phyloP scores from a whole-genome alignment of 2,888 invertebrate species.

The Coelinius sp. region DNA sequence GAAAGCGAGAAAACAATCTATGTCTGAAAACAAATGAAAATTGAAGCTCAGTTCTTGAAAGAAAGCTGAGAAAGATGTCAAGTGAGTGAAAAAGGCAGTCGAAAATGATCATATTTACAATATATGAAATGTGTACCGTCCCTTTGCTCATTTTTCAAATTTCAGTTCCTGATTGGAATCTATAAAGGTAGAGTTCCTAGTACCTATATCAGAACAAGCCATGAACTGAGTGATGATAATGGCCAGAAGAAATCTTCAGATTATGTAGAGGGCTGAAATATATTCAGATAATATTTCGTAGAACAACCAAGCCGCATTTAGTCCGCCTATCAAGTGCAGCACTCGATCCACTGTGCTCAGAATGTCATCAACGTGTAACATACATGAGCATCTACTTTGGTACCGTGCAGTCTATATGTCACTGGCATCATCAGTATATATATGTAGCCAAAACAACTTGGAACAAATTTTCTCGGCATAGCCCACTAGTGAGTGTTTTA shows the following conservation, averaged over 20 bases:
- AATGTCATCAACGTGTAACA: slow-evolving; percentile 28
- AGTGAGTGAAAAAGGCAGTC: no score
- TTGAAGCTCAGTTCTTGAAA: no score
- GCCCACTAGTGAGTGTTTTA: slow-evolving; percentile 51
- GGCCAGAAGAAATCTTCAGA: background rate
- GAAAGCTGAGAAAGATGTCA: no score
- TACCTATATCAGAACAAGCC: no score
- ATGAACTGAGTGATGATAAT: background rate
- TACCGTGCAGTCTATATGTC: slow-evolving; percentile 15
- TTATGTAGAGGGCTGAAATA: slow-evolving; percentile 44
- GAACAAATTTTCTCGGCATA: slow-evolving; percentile 32
- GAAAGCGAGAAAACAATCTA: no score
- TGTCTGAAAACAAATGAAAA: no score
- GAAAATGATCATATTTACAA: no score
- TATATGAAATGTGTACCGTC: no score
- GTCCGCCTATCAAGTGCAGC: slow-evolving; percentile 57
- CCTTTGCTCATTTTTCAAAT: no score
- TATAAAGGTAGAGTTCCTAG: no score
- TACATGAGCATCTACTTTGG: slow-evolving; percentile 26
- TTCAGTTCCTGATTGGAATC: no score
- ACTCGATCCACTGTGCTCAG: slow-evolving; percentile 30
- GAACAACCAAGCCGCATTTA: slow-evolving; percentile 57
- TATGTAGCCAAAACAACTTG: slow-evolving; percentile 35
- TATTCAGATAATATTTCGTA: slow-evolving; percentile 56
- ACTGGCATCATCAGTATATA: slow-evolving; percentile 14